These are phyloP conservation scores for Anguilla japonica DNA, from an alignment of 2,113 vertebrate species.

Conservation along the genomic window DNA sequence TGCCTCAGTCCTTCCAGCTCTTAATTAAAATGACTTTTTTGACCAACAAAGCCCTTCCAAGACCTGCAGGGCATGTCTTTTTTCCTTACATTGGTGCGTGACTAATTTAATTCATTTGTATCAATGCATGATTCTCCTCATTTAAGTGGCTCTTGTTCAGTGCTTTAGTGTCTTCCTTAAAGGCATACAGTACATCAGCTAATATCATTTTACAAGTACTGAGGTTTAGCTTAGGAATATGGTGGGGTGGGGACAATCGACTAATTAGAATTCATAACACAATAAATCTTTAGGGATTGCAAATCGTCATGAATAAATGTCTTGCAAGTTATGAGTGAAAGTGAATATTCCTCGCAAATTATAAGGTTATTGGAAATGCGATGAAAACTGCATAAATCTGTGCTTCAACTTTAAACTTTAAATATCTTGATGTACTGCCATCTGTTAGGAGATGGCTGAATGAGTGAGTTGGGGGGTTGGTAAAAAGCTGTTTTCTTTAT, in stretches of 20 bases:
- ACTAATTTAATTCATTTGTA: conserved; percentile 1
- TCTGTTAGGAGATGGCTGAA: not conserved
- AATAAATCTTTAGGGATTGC: not conserved
- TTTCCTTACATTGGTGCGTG: not conserved
- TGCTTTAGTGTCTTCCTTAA: not conserved
- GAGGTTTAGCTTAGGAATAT: not conserved
- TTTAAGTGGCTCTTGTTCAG: not conserved
- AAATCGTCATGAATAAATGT: not conserved
- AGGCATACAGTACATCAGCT: not conserved
- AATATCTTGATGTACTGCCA: not conserved
- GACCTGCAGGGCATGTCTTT: not conserved
- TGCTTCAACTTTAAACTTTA: not conserved
- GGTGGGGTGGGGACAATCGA: not conserved
- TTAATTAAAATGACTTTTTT: conserved; percentile 4
- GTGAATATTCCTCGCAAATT: not conserved
- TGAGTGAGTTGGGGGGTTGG: not conserved
- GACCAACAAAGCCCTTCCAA: not conserved
- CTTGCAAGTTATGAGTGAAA: not conserved
- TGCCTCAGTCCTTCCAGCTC: not conserved
- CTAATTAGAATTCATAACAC: not conserved
- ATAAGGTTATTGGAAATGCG: not conserved
- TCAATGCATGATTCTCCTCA: not conserved
- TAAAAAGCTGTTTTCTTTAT: not conserved
- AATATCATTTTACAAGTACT: not conserved
- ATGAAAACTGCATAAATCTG: conserved; percentile 1